Base-by-base conservation (phyloP, 2,797 vertebrate genomes). In the Mormyrus hasselquistii region DNA sequence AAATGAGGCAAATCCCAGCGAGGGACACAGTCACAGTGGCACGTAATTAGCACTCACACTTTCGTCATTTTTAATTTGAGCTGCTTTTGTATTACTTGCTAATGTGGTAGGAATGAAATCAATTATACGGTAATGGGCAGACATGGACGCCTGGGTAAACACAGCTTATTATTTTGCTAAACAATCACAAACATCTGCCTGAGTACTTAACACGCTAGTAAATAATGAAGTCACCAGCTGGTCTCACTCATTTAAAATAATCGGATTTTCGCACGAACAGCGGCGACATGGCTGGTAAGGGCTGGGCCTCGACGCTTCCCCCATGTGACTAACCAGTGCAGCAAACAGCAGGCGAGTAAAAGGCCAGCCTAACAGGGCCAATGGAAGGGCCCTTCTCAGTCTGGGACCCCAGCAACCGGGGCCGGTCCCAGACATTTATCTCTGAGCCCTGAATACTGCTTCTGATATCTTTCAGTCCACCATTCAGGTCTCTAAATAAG, bases 111-210 rank as follows among this genome's bases (percentile, higher is more conserved):
- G 82, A 84, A 84, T 84, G 49, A 84, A 44, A 84, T 52, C 82
- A 49, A 19, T 49, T 34, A 88, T 59, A 90, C 85, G 90, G 73
- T 93, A 93, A 88, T 47, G 89, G 53, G 92, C 90, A 88, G 87
- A 86, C 44, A 84, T 12, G 44, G 65, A 69, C 3, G 65, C 65
- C 65, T 4, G 38, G 38, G 73, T 79, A 79, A 79, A 79, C 73
- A 44, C 73, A 41, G 38, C 16, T 41, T 79, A 79, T 79, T 84
- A 49, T 84, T 44, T 88, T 55, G 41, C 88, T 87, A 0, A 4
- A 89, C 84, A n/a, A 22, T 16, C 59, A 22, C 41, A 50, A 76
- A 10, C 59, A 62, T 86, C 29, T 49, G 62, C 57, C 65, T 8
- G 52, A 62, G 59, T 22, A 52, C 25, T 69, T 65, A 44, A 6